Conservation (phyloP, 2,113 vertebrate genomes). For the Megaceryle maxima region DNA sequence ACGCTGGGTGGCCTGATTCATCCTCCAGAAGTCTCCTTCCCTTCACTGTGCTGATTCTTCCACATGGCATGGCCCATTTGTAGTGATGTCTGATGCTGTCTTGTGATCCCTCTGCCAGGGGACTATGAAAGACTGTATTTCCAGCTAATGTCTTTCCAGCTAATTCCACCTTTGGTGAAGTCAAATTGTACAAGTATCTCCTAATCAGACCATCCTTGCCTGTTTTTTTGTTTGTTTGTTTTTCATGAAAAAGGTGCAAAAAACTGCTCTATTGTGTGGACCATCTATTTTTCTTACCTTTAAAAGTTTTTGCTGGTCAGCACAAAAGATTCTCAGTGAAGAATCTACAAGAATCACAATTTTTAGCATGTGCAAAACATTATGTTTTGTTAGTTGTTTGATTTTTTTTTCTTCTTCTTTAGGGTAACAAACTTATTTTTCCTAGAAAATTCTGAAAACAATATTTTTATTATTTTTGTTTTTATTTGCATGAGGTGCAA, state of each 20-base stretch:
- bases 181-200: background rate
- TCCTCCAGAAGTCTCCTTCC: background rate
- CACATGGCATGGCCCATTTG: background rate
- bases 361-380: background rate
- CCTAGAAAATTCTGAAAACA: background rate
- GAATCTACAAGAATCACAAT: background rate
- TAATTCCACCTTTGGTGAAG: background rate
- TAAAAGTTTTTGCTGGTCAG: background rate
- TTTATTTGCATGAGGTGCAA: too few species aligned
- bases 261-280: background rate
- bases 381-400: background rate
- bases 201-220: background rate
- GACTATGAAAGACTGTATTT: background rate
- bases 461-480: background rate
- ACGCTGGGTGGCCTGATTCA: fast-evolving
- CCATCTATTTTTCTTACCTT: background rate
- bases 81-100: background rate
- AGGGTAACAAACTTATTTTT: background rate
- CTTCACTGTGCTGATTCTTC: fast-evolving
- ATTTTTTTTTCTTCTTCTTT: background rate
- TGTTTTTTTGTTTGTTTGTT: background rate
- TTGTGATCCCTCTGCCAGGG: background rate
- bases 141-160: background rate
- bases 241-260: background rate
- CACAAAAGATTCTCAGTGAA: background rate